Percentiles rank a stretch among this genome's conserved stretches.
phyloP scores from a whole-genome alignment of 2,888 invertebrate species.

The Odontocolon sp. region DNA sequence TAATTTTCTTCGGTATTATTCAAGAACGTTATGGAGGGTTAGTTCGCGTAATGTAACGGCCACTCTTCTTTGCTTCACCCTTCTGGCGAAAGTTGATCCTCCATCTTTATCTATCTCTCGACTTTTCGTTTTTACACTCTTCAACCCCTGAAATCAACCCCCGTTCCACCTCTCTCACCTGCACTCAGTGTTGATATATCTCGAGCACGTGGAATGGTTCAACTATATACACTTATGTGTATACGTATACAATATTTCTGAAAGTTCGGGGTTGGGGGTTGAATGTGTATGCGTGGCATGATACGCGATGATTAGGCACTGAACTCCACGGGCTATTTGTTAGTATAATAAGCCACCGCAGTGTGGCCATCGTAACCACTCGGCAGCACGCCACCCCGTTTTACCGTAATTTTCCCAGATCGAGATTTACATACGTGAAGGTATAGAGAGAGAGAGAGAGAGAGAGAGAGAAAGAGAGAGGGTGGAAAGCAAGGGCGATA shows the following conservation, averaged over 20 bases:
- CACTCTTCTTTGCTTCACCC: constrained; percentile 50
- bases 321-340: constrained; percentile 80
- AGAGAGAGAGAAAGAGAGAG: constrained; percentile 46
- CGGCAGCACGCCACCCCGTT: constrained; percentile 79
- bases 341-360: constrained; percentile 80
- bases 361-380: constrained; percentile 80
- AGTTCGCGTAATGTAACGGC: constrained; percentile 58
- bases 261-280: constrained; percentile 42
- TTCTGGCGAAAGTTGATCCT: constrained; percentile 9
- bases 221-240: neutral
- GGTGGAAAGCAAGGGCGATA: constrained; percentile 32
- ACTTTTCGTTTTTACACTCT: constrained; percentile 26
- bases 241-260: neutral
- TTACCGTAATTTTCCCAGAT: constrained; percentile 80
- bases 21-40: constrained; percentile 58
- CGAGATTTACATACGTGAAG: constrained; percentile 77
- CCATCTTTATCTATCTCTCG: constrained; percentile 30
- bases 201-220: constrained; percentile 27
- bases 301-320: constrained; percentile 80
- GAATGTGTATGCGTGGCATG: constrained; percentile 73
- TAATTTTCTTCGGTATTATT: constrained; percentile 62
- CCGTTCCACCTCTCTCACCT: constrained; percentile 27
- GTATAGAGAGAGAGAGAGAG: constrained; percentile 64
- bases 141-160: constrained; percentile 1
- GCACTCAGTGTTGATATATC: constrained; percentile 9